phyloP scores from a whole-genome alignment of 2,888 invertebrate genomes.

The Ochropleura leucogaster region DNA sequence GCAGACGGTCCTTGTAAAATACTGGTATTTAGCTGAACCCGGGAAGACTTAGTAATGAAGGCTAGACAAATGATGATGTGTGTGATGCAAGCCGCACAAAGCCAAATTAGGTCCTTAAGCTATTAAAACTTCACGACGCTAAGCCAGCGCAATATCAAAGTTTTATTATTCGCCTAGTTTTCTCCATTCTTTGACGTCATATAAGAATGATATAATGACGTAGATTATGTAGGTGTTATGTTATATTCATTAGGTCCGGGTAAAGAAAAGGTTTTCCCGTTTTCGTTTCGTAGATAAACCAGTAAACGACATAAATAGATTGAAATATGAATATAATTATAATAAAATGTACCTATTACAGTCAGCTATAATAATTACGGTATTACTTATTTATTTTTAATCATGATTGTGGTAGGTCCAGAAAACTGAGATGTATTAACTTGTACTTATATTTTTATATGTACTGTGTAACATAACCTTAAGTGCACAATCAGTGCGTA shows the following conservation, averaged over 20 bases:
- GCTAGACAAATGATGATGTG: no score
- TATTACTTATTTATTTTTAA: conserved; percentile 9
- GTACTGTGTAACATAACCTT: conserved; percentile 11
- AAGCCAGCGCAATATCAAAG: not conserved
- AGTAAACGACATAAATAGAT: not conserved
- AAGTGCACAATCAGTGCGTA: conserved; percentile 23
- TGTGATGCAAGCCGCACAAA: not conserved
- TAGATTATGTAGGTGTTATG: not conserved
- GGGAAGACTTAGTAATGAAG: no score
- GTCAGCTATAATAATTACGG: conserved; percentile 1
- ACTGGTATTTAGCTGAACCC: no score
- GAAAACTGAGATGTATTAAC: not conserved
- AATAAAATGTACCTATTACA: conserved; percentile 1
- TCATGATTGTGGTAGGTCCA: not conserved
- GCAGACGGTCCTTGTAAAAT: no score
- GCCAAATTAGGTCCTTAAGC: not conserved
- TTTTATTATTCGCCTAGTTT: not conserved
- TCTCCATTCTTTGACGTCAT: not conserved
- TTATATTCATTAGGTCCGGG: not conserved
- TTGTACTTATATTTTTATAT: not conserved
- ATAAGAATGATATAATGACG: not conserved
- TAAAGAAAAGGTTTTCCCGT: conserved; percentile 13
- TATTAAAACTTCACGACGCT: not conserved
- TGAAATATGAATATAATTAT: not conserved
- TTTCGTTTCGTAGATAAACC: not conserved